Evolutionary conservation across 2,113 vertebrate species (phyloP).

Genomic region (Cygnus atratus): DNA sequence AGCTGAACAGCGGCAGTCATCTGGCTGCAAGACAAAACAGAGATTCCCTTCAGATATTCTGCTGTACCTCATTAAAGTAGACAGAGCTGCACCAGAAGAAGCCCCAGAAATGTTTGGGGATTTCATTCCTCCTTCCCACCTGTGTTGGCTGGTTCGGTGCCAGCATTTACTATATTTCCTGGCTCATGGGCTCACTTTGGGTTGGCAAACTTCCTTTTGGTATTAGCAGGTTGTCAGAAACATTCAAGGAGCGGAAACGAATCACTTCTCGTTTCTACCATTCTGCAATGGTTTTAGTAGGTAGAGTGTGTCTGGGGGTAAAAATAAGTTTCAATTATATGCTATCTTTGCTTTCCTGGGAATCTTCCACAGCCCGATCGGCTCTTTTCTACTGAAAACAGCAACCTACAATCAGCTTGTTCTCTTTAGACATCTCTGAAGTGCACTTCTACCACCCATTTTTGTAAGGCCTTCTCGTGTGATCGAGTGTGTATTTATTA

Average conservation of each 20-base stretch:
- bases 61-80: neutral
- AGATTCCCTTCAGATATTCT: neutral
- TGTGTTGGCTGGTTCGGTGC: slow-evolving; percentile 49
- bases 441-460: neutral
- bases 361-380: neutral
- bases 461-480: neutral
- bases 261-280: neutral
- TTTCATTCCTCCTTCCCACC: slow-evolving; percentile 48
- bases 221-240: slow-evolving; percentile 61
- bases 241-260: slow-evolving; percentile 1
- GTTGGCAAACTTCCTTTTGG: slow-evolving; percentile 42
- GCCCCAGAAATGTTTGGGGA: slow-evolving; percentile 29
- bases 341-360: neutral
- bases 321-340: neutral
- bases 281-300: neutral
- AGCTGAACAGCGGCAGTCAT: neutral
- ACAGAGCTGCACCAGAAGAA: neutral
- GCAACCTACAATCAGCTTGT: neutral
- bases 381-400: neutral
- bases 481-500: neutral
- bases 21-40: neutral
- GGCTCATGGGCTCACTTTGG: slow-evolving; percentile 9
- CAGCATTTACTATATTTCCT: slow-evolving; percentile 54
- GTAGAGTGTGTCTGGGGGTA: neutral
- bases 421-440: neutral